These are phyloP conservation scores for Drosophila flavopinicola DNA, from an alignment of 2,888 invertebrate genomes.

Conservation along the genomic window DNA sequence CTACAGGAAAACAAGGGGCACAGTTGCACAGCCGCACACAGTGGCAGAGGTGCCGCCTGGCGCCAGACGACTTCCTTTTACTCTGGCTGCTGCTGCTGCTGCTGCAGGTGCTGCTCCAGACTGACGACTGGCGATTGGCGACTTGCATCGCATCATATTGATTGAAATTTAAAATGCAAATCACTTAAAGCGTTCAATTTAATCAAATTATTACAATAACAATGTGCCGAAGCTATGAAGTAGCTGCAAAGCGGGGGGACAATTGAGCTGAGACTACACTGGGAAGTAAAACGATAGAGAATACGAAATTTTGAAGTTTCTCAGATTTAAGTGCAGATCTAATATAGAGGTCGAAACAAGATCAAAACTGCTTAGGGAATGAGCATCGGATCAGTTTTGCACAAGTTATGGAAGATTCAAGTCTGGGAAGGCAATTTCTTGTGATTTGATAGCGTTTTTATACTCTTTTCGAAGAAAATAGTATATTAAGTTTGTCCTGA, in stretches of 20 bases:
- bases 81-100: slow-evolving; percentile 16
- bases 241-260: neutral
- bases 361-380: too few relatives aligned
- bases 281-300: too few relatives aligned
- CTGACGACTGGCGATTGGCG: slow-evolving; percentile 8
- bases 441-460: too few relatives aligned
- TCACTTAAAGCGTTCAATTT: slow-evolving; percentile 81
- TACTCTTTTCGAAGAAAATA: too few relatives aligned
- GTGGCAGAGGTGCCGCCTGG: slow-evolving; percentile 27
- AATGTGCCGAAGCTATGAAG: slow-evolving; percentile 9
- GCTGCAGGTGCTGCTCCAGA: slow-evolving; percentile 12
- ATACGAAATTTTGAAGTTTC: too few relatives aligned
- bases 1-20: neutral
- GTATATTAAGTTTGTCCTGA: too few relatives aligned
- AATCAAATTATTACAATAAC: slow-evolving; percentile 78
- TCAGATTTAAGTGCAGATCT: too few relatives aligned
- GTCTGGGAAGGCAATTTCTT: too few relatives aligned
- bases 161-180: slow-evolving; percentile 80
- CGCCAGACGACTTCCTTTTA: slow-evolving; percentile 60
- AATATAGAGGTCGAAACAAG: too few relatives aligned
- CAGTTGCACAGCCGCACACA: too few relatives aligned
- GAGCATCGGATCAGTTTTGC: too few relatives aligned
- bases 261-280: neutral
- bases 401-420: too few relatives aligned
- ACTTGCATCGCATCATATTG: slow-evolving; percentile 67